Conservation (phyloP, 2,797 vertebrate species). For the Melanotaenia pygmaea region DNA sequence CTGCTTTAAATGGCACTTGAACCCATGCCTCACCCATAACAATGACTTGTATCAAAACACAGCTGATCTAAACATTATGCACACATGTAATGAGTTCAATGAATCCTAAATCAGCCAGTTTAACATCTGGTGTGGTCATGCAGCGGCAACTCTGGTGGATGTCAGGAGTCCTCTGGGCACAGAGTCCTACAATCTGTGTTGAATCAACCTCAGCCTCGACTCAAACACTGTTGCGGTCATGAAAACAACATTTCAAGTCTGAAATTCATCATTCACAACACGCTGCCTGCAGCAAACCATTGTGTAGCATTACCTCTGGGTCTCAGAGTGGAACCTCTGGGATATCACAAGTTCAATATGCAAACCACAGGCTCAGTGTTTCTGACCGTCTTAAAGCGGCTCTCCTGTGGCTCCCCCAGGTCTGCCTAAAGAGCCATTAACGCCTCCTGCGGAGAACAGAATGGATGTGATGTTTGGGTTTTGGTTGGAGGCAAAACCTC, state of each 20-base stretch:
- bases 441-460: conserved; percentile 40
- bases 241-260: conserved; percentile 10
- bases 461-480: conserved; percentile 58
- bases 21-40: conserved; percentile 13
- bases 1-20: conserved; percentile 18
- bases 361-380: conserved; percentile 44
- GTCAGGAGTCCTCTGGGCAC: conserved; percentile 10
- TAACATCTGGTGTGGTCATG: conserved; percentile 12
- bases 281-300: conserved; percentile 36
- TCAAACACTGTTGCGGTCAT: background rate
- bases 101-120: conserved; percentile 11
- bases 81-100: conserved; percentile 6
- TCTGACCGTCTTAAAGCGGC: conserved; percentile 50
- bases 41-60: conserved; percentile 8
- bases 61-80: conserved; percentile 9
- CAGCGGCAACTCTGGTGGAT: conserved; percentile 11
- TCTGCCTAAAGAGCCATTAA: conserved; percentile 63
- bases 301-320: conserved; percentile 23
- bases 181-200: conserved; percentile 1
- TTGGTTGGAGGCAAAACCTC: conserved; percentile 58
- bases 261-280: conserved; percentile 42
- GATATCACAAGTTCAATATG: conserved; percentile 62
- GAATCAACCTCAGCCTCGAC: conserved; percentile 7
- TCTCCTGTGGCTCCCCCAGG: conserved; percentile 30
- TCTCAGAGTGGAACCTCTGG: conserved; percentile 8